Evolutionary conservation across 1,140 invertebrate genomes (phyloP).

Genomic region (Sinella curviseta): DNA sequence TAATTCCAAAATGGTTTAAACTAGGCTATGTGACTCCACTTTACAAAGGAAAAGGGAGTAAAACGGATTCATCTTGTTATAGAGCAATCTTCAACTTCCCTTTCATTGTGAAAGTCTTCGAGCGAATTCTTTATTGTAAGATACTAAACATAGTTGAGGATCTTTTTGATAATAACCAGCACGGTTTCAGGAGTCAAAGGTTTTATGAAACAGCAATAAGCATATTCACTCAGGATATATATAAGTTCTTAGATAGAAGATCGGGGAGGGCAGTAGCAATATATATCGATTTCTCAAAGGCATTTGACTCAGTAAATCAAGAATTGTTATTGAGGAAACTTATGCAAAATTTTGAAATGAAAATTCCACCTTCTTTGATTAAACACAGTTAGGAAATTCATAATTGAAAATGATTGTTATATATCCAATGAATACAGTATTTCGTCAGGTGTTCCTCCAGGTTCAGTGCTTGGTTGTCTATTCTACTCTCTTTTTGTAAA

Average conservation of each 20-base stretch:
- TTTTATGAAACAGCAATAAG: neutral
- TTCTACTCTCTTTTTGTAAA: too few species aligned
- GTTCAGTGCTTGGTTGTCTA: too few species aligned
- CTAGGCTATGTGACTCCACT: neutral
- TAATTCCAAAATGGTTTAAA: neutral
- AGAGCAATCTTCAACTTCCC: neutral
- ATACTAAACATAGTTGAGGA: neutral
- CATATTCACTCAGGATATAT: neutral
- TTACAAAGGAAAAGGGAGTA: neutral
- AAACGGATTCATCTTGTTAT: neutral
- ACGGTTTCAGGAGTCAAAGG: neutral
- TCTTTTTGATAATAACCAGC: neutral
- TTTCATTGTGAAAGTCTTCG: neutral
- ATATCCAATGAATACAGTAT: too few species aligned
- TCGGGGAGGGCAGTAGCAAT: constrained; percentile 1
- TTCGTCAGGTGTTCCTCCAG: too few species aligned
- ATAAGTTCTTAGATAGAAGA: neutral
- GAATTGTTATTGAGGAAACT: too few species aligned
- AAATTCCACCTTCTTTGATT: too few species aligned
- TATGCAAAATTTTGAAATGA: too few species aligned
- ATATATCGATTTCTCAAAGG: constrained; percentile 24
- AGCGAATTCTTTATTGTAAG: neutral
- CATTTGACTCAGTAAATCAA: too few species aligned
- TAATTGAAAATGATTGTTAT: too few species aligned
- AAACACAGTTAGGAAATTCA: too few species aligned